Percentiles rank a stretch among this genome's conserved stretches.
Conservation (phyloP, 1,140 invertebrate genomes). For the Holotrichia oblita region DNA sequence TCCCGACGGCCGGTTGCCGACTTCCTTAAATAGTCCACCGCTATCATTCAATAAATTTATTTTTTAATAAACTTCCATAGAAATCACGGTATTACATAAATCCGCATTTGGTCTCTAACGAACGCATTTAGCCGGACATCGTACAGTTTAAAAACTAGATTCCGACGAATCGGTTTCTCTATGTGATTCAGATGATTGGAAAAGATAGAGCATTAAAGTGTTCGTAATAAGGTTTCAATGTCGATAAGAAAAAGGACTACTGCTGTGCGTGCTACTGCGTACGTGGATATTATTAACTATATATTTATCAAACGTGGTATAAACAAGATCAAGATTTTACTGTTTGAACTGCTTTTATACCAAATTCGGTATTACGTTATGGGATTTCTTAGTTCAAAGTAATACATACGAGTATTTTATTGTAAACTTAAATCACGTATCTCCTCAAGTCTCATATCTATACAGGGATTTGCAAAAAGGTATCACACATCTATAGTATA, state of each 20-base stretch:
- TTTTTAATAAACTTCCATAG: constrained; percentile 37
- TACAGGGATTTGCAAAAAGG: no score
- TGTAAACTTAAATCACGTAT: no score
- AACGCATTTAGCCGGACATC: constrained; percentile 27
- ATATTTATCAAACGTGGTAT: not conserved
- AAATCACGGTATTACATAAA: constrained; percentile 34
- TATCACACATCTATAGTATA: no score
- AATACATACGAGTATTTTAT: no score
- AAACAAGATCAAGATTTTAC: not conserved
- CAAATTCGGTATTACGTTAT: no score
- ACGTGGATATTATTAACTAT: constrained; percentile 9
- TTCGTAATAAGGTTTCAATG: constrained; percentile 25
- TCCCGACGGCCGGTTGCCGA: constrained; percentile 2
- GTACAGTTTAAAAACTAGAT: constrained; percentile 26
- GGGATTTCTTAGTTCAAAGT: no score
- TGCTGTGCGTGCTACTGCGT: not conserved
- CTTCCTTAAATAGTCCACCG: constrained; percentile 25
- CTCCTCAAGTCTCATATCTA: no score
- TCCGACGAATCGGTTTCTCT: constrained; percentile 18
- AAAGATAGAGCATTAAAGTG: constrained; percentile 35
- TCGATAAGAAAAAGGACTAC: constrained; percentile 14
- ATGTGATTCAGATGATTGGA: constrained; percentile 33
- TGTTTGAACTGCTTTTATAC: not conserved
- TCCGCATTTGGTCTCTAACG: constrained; percentile 34
- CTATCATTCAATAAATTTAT: constrained; percentile 34